These are phyloP conservation scores for Anhinga rufa DNA, from an alignment of 2,113 vertebrate species.

Conservation along the genomic window DNA sequence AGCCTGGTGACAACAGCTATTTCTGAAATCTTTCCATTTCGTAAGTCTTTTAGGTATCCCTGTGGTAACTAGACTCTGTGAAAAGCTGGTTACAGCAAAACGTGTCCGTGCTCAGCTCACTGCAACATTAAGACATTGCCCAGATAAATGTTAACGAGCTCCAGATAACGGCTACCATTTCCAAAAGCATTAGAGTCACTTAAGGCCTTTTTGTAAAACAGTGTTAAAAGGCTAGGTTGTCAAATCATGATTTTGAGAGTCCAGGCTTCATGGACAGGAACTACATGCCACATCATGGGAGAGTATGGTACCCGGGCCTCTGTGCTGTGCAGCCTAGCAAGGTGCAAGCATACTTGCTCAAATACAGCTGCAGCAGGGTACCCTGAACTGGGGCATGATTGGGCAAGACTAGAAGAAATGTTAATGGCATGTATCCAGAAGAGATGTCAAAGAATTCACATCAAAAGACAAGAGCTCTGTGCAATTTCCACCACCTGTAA, in stretches of 20 bases:
- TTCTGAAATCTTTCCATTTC: neutral
- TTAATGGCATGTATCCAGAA: neutral
- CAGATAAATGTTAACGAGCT: neutral
- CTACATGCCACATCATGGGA: neutral
- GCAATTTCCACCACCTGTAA: neutral
- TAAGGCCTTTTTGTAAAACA: neutral
- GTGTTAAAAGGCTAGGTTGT: neutral
- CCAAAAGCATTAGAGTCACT: neutral
- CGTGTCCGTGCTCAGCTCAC: neutral
- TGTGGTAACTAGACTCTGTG: neutral
- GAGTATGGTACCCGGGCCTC: accelerated
- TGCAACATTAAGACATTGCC: neutral
- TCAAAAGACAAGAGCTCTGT: neutral
- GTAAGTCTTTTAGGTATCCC: neutral
- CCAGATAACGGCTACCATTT: neutral
- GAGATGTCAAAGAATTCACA: neutral
- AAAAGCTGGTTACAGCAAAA: neutral
- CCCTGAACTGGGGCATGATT: neutral
- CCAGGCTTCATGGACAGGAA: neutral
- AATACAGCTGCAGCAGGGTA: neutral
- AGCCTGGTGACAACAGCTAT: neutral
- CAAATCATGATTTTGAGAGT: neutral
- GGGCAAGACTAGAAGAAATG: neutral
- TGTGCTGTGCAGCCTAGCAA: neutral
- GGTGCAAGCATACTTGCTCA: neutral